Evolutionary conservation across 2,888 invertebrate genomes (phyloP).

Genomic region (Eudemis profundana): DNA sequence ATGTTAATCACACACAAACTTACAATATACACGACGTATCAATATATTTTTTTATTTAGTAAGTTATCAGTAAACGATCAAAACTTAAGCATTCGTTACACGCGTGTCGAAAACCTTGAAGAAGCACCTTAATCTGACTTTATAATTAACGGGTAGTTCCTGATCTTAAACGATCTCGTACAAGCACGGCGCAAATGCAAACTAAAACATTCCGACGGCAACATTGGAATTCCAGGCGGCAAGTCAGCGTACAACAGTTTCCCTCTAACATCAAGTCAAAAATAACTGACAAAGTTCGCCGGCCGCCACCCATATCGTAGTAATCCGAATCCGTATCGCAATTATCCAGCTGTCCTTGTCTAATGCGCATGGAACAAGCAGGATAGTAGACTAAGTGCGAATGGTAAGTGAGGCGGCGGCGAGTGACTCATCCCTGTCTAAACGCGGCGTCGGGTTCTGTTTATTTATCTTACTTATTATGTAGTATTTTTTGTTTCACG

Average conservation of each 20-base stretch:
- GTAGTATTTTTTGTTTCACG: constrained; percentile 2
- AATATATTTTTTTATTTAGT: no score
- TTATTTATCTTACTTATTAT: constrained; percentile 33
- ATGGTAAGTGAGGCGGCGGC: constrained; percentile 46
- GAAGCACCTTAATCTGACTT: constrained; percentile 27
- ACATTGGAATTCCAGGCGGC: constrained; percentile 40
- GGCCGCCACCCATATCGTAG: constrained; percentile 52
- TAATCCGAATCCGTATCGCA: constrained; percentile 44
- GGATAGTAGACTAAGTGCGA: constrained; percentile 27
- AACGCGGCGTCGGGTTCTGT: constrained; percentile 44
- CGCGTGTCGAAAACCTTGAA: constrained; percentile 21
- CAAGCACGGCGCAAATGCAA: constrained; percentile 12
- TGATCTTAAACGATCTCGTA: constrained; percentile 1
- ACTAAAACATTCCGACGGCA: constrained; percentile 11
- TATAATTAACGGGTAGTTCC: constrained; percentile 29
- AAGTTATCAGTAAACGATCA: background rate
- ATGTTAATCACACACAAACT: no score
- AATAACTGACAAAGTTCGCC: constrained; percentile 64
- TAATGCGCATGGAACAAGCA: constrained; percentile 15
- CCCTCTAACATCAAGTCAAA: constrained; percentile 53
- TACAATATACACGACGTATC: no score
- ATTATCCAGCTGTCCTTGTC: constrained; percentile 34
- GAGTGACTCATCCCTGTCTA: constrained; percentile 62
- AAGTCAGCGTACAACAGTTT: constrained; percentile 38
- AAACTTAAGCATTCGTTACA: constrained; percentile 2